phyloP scores from a whole-genome alignment of 2,888 invertebrate species.

The Agriopis aurantiaria region DNA sequence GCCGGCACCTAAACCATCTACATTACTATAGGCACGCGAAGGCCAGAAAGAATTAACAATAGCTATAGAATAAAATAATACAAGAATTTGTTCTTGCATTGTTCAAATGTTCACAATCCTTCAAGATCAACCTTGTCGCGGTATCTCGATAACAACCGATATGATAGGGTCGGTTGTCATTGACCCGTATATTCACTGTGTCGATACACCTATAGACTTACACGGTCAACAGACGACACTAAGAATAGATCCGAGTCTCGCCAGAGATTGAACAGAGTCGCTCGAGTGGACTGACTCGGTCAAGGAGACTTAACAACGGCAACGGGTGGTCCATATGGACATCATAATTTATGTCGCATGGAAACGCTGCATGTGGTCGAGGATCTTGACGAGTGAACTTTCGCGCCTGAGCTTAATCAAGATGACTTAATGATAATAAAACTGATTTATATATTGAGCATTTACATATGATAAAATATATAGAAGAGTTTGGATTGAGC shows the following conservation, averaged over 20 bases:
- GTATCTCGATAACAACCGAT: slow-evolving; percentile 51
- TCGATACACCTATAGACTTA: slow-evolving; percentile 36
- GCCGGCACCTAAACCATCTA: slow-evolving; percentile 56
- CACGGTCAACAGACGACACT: slow-evolving; percentile 32
- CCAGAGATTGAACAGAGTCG: slow-evolving; percentile 34
- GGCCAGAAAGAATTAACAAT: slow-evolving; percentile 52
- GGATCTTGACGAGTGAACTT: slow-evolving; percentile 21
- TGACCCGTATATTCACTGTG: slow-evolving; percentile 38
- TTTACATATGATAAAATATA: slow-evolving; percentile 20
- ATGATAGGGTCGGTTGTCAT: slow-evolving; percentile 37
- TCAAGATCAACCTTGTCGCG: slow-evolving; percentile 47
- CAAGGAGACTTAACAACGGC: slow-evolving; percentile 42
- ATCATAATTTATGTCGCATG: slow-evolving; percentile 37
- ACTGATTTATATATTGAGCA: slow-evolving; percentile 27
- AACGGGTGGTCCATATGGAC: slow-evolving; percentile 40
- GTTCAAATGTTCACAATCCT: slow-evolving; percentile 31
- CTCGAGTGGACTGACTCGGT: slow-evolving; percentile 40
- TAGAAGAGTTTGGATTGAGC: not conserved
- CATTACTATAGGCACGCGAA: slow-evolving; percentile 65
- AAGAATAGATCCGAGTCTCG: slow-evolving; percentile 39
- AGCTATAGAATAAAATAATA: slow-evolving; percentile 37
- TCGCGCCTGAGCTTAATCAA: slow-evolving; percentile 12
- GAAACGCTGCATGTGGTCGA: slow-evolving; percentile 40
- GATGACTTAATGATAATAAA: slow-evolving; percentile 20
- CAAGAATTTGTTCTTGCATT: slow-evolving; percentile 23